These are phyloP conservation scores for Drosophila varians DNA, from an alignment of 1,140 invertebrate species.

Conservation along the genomic window DNA sequence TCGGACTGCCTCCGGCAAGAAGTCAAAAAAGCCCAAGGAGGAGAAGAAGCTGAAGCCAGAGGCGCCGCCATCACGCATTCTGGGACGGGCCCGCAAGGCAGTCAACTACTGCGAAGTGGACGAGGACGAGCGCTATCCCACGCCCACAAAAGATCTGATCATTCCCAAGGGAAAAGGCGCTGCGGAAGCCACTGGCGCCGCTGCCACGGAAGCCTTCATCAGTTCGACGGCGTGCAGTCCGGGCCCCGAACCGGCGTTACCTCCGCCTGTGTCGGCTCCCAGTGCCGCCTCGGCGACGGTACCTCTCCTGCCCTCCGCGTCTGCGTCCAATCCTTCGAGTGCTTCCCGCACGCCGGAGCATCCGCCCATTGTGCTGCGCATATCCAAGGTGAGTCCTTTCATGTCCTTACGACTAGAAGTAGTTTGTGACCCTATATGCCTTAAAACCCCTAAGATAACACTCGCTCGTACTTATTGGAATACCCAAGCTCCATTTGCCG, in stretches of 20 bases:
- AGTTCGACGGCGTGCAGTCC: conserved; percentile 21
- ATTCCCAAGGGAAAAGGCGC: conserved; percentile 54
- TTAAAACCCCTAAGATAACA: too few relatives aligned
- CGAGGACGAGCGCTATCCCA: conserved; percentile 79
- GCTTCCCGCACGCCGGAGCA: conserved; percentile 80
- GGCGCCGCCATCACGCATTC: conserved; percentile 79
- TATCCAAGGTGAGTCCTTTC: conserved; percentile 84
- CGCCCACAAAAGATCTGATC: conserved; percentile 79
- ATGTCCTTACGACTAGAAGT: neutral
- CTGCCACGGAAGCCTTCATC: conserved; percentile 32
- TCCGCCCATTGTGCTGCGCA: conserved; percentile 86
- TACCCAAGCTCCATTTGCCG: too few relatives aligned
- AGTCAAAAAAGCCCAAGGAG: conserved; percentile 73
- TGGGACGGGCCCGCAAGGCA: conserved; percentile 71
- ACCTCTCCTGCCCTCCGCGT: conserved; percentile 65
- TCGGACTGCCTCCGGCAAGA: conserved; percentile 9
- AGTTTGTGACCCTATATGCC: too few relatives aligned
- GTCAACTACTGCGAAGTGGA: conserved; percentile 83
- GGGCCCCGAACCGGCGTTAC: conserved; percentile 39
- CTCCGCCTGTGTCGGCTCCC: conserved; percentile 59
- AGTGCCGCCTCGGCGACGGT: conserved; percentile 71
- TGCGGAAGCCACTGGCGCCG: conserved; percentile 2
- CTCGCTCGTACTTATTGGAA: too few relatives aligned
- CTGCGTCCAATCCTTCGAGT: conserved; percentile 46
- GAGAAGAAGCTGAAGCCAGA: conserved; percentile 83